These are phyloP conservation scores for Liposcelis brunnea DNA, from an alignment of 2,888 invertebrate genomes.

Conservation along the genomic window DNA sequence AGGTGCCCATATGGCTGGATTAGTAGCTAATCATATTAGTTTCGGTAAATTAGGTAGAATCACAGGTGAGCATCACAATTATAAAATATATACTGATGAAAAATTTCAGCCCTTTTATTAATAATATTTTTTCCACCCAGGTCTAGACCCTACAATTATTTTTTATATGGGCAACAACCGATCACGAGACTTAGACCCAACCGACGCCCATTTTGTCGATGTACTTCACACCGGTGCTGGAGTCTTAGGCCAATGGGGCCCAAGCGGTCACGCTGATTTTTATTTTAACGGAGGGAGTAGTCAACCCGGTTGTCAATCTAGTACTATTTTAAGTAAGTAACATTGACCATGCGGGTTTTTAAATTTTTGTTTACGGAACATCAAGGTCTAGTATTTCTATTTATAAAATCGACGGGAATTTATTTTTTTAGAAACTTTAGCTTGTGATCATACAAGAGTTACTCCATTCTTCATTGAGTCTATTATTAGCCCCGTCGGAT, in stretches of 20 bases:
- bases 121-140: constrained; percentile 26
- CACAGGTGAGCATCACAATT: constrained; percentile 36
- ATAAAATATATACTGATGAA: too few species aligned
- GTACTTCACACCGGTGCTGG: constrained; percentile 74
- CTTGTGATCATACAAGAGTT: constrained; percentile 80
- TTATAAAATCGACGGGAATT: neutral
- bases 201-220: constrained; percentile 70
- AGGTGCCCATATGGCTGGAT: constrained; percentile 69
- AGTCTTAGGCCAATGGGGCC: constrained; percentile 76
- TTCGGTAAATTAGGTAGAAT: constrained; percentile 68
- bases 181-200: constrained; percentile 59
- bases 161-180: constrained; percentile 71
- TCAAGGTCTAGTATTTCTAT: too few species aligned
- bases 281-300: constrained; percentile 79
- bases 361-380: neutral
- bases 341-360: neutral
- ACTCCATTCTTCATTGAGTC: constrained; percentile 83
- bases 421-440: constrained; percentile 48
- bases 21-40: constrained; percentile 56
- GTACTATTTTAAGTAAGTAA: constrained; percentile 52
- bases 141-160: constrained; percentile 68
- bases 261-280: constrained; percentile 75
- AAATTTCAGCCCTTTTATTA: too few species aligned
- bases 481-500: constrained; percentile 58
- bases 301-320: constrained; percentile 70